Percentiles rank a stretch among this genome's conserved stretches.
Evolutionary conservation across 2,113 vertebrate genomes (phyloP).

Genomic region (Pachypanchax playfairii): DNA sequence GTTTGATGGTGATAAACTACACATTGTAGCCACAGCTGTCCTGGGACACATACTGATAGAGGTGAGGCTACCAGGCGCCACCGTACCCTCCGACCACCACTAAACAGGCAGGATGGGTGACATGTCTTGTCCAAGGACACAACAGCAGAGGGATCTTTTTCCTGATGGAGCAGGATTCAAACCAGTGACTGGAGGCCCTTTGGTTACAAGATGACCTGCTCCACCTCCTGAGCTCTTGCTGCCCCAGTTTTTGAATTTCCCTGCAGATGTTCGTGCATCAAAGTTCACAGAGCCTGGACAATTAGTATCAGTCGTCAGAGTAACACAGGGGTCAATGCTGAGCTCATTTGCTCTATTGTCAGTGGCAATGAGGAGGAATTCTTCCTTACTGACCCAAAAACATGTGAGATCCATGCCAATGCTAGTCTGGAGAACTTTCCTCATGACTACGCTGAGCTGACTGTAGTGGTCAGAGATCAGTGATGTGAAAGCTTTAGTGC

Average conservation of each 20-base stretch:
- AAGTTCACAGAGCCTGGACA: constrained; percentile 86
- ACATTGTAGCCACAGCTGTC: no score
- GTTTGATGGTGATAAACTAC: no score
- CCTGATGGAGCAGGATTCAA: no score
- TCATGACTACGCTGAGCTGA: constrained; percentile 83
- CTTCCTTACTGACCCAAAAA: constrained; percentile 88
- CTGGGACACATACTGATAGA: no score
- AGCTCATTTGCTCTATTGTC: constrained; percentile 88
- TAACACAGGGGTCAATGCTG: constrained; percentile 92
- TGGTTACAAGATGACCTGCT: no score
- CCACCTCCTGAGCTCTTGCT: no score
- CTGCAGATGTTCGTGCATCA: constrained; percentile 86
- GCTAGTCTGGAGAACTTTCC: constrained; percentile 84
- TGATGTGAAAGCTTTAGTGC: constrained; percentile 88
- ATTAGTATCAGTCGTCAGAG: constrained; percentile 85
- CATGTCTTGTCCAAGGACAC: no score
- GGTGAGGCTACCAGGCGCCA: no score
- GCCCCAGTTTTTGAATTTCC: constrained; percentile 92
- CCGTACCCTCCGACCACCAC: no score
- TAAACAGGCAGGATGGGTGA: no score
- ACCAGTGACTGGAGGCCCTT: no score
- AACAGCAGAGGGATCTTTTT: no score
- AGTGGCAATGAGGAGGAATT: constrained; percentile 87
- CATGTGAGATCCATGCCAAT: constrained; percentile 92
- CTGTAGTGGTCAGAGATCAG: constrained; percentile 88